Percentiles rank a stretch among this genome's conserved stretches.
phyloP scores from a whole-genome alignment of 1,140 invertebrate genomes.

The Heliconius melpomene region DNA sequence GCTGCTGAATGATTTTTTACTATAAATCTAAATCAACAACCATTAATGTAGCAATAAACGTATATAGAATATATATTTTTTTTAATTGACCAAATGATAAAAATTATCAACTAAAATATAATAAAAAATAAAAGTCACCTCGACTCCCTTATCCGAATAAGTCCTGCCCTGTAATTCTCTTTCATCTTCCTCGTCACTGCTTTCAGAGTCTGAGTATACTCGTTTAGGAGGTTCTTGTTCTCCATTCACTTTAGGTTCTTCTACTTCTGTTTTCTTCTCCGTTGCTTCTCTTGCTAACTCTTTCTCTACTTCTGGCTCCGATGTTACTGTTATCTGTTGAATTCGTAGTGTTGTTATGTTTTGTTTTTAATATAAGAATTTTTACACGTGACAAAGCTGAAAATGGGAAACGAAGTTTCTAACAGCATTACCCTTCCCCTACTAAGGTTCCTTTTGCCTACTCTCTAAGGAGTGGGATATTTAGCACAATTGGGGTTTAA shows the following conservation, averaged over 20 bases:
- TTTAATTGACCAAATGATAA: not conserved
- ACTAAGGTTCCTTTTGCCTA: too few species aligned
- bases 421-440: too few species aligned
- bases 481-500: too few species aligned
- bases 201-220: slow-evolving; percentile 74
- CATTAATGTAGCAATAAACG: too few species aligned
- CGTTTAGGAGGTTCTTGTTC: slow-evolving; percentile 55
- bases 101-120: not conserved
- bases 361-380: too few species aligned
- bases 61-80: too few species aligned
- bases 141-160: slow-evolving; percentile 87
- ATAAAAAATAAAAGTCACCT: slow-evolving; percentile 81
- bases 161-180: slow-evolving; percentile 89
- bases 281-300: slow-evolving; percentile 44
- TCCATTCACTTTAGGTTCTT: slow-evolving; percentile 45
- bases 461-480: too few species aligned
- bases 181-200: slow-evolving; percentile 86
- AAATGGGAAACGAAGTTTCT: too few species aligned
- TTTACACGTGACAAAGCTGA: too few species aligned
- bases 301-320: slow-evolving; percentile 55
- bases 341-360: not conserved
- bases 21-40: too few species aligned
- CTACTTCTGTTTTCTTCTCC: slow-evolving; percentile 14
- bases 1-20: too few species aligned
- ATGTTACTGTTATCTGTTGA: slow-evolving; percentile 70